phyloP scores from a whole-genome alignment of 92 coral and sea anemone genomes.

The Porites lobata region DNA sequence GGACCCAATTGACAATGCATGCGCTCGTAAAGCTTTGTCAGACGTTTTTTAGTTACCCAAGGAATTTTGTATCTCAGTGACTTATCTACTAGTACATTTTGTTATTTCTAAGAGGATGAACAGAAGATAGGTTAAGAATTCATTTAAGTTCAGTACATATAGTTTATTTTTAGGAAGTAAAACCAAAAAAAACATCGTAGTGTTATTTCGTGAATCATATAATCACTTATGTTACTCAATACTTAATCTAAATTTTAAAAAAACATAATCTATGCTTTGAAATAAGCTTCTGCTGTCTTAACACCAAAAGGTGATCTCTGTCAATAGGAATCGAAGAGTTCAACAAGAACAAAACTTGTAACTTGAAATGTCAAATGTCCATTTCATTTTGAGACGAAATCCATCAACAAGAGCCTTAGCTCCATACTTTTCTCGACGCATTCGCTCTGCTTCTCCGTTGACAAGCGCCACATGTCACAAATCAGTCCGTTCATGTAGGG shows the following conservation, averaged over 20 bases:
- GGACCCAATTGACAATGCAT: conserved; percentile 35
- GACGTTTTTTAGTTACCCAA: conserved; percentile 21
- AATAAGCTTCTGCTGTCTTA: conserved; percentile 53
- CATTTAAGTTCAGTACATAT: no score
- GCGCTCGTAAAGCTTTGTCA: conserved; percentile 23
- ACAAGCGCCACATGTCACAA: conserved; percentile 53
- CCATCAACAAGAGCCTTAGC: conserved; percentile 43
- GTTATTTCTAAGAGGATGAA: no score
- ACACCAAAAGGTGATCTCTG: conserved; percentile 26
- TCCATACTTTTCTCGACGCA: conserved; percentile 51
- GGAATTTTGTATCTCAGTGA: conserved; percentile 8
- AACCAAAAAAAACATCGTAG: no score
- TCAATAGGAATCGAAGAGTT: no score
- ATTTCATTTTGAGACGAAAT: no score
- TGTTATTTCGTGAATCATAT: no score
- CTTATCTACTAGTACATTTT: not conserved
- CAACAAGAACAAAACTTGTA: no score
- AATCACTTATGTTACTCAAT: no score
- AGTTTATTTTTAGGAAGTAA: no score
- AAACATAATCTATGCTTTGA: not conserved
- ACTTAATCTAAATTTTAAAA: no score
- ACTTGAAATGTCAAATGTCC: no score
- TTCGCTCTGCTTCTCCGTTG: conserved; percentile 48
- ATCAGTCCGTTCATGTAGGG: conserved; percentile 44
- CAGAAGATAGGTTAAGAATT: no score